Conservation (phyloP, 2,113 vertebrate species). For the Variabilichromis moorii region DNA sequence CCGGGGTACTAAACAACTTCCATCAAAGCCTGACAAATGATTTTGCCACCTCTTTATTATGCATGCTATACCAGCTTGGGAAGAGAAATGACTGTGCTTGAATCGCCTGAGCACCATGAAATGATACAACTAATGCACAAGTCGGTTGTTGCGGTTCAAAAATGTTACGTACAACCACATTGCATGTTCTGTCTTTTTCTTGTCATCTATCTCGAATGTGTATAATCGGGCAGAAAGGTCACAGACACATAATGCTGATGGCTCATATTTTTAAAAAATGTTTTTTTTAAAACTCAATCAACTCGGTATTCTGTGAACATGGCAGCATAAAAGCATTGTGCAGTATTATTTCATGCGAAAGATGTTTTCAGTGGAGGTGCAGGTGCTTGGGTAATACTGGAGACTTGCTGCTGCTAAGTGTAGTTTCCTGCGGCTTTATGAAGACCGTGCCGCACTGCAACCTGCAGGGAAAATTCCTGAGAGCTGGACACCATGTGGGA, state of each 20-base stretch:
- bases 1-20: constrained; percentile 12
- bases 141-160: constrained; percentile 6
- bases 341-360: not conserved
- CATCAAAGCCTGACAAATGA: constrained; percentile 48
- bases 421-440: not conserved
- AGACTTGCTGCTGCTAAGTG: not conserved
- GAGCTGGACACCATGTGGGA: constrained; percentile 56
- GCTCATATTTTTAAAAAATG: not conserved
- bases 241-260: not conserved
- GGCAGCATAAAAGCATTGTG: not conserved
- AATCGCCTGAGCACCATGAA: constrained; percentile 54
- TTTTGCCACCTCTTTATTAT: constrained; percentile 46
- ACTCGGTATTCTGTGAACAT: not conserved
- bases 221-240: constrained; percentile 20
- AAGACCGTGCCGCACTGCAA: not conserved
- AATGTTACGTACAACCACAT: constrained; percentile 26
- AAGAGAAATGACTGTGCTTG: constrained; percentile 24
- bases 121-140: constrained; percentile 41
- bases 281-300: not conserved
- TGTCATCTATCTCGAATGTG: not conserved
- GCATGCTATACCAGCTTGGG: constrained; percentile 15
- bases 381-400: not conserved
- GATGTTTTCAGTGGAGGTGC: not conserved
- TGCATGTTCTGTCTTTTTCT: constrained; percentile 17
- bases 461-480: constrained; percentile 32